These are phyloP conservation scores for Merodon equestris DNA, from an alignment of 2,888 invertebrate species.

Conservation along the genomic window DNA sequence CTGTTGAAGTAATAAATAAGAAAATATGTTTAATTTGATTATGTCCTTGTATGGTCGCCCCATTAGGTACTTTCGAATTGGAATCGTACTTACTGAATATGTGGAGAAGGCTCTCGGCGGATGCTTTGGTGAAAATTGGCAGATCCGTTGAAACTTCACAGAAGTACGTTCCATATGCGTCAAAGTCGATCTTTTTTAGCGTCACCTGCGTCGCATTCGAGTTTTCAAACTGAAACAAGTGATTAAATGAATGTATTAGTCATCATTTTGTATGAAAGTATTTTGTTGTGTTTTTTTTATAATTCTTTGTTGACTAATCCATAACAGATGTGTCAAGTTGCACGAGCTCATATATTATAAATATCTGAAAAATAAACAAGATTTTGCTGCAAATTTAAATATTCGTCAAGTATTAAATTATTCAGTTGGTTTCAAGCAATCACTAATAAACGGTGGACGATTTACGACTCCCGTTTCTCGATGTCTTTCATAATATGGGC, in stretches of 20 bases:
- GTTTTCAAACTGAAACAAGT: slow-evolving; percentile 74
- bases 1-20: slow-evolving; percentile 73
- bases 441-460: too few species aligned
- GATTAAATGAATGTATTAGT: background rate
- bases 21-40: slow-evolving; percentile 37
- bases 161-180: slow-evolving; percentile 88
- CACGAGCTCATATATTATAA: background rate
- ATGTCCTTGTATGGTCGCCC: background rate
- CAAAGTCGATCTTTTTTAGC: slow-evolving; percentile 86
- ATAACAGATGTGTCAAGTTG: background rate
- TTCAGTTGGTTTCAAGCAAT: too few species aligned
- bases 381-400: too few species aligned
- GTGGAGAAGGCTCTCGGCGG: slow-evolving; percentile 86
- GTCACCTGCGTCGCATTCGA: slow-evolving; percentile 78
- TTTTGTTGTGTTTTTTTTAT: background rate
- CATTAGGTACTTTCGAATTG: too few species aligned
- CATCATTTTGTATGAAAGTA: background rate
- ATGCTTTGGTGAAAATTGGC: slow-evolving; percentile 90
- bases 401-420: too few species aligned
- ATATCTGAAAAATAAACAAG: background rate
- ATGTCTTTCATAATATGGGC: too few species aligned
- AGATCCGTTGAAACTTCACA: slow-evolving; percentile 91
- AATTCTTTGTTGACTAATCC: background rate
- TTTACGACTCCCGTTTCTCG: too few species aligned
- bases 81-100: slow-evolving; percentile 87